Conservation (phyloP, 2,113 vertebrate species). For the Ginglymostoma cirratum region DNA sequence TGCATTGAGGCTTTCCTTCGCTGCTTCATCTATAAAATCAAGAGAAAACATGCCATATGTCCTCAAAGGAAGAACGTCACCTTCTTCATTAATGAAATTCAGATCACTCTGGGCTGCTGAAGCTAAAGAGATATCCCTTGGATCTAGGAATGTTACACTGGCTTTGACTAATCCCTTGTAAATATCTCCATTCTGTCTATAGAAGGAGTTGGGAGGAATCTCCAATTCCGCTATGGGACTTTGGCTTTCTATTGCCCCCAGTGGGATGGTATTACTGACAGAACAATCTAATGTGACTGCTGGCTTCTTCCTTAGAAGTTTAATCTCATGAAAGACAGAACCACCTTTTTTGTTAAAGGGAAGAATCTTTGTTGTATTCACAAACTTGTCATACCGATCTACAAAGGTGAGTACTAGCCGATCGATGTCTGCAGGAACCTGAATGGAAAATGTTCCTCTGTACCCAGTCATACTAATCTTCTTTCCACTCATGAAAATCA, state of each 20-base stretch:
- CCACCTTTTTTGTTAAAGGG: constrained; percentile 86
- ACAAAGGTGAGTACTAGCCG: constrained; percentile 92
- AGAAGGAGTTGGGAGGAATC: constrained; percentile 84
- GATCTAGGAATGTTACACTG: constrained; percentile 88
- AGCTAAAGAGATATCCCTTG: constrained; percentile 76
- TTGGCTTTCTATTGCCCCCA: constrained; percentile 74
- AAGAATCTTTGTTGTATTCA: constrained; percentile 93
- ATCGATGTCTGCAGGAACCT: constrained; percentile 73
- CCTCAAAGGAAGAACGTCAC: constrained; percentile 79
- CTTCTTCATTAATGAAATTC: constrained; percentile 79
- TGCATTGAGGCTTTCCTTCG: constrained; percentile 73
- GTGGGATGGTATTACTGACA: constrained; percentile 71
- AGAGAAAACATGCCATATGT: constrained; percentile 97
- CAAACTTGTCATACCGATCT: constrained; percentile 87
- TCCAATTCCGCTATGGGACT: constrained; percentile 81
- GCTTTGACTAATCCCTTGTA: constrained; percentile 83
- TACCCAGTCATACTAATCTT: constrained; percentile 89
- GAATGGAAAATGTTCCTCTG: constrained; percentile 89
- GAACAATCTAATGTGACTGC: constrained; percentile 71
- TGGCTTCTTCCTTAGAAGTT: constrained; percentile 74
- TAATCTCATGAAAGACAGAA: constrained; percentile 85
- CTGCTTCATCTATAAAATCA: constrained; percentile 75
- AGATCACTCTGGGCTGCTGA: constrained; percentile 84
- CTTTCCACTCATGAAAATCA: constrained; percentile 78
- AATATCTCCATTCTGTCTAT: constrained; percentile 78